Evolutionary conservation across 1,140 invertebrate species (phyloP).

Genomic region (Lanistes nyassanus): DNA sequence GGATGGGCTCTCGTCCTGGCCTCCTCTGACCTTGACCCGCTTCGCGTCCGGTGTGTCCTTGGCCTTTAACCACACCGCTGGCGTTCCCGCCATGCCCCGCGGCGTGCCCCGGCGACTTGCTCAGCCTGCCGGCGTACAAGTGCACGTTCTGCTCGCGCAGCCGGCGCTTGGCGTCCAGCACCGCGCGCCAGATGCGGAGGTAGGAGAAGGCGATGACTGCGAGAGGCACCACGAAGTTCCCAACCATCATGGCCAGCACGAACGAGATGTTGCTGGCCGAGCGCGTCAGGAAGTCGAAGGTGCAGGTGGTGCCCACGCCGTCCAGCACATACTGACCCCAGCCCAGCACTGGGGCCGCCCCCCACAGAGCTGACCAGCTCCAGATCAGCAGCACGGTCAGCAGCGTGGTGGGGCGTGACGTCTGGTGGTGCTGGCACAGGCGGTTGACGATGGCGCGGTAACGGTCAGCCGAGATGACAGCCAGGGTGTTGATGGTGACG

Average conservation of each 20-base stretch:
- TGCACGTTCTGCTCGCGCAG: constrained; percentile 16
- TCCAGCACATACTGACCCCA: constrained; percentile 43
- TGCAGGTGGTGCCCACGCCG: constrained; percentile 41
- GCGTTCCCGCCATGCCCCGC: neutral
- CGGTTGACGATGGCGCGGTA: constrained; percentile 30
- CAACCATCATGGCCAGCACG: constrained; percentile 30
- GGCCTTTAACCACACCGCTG: neutral
- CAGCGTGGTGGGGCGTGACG: constrained; percentile 3
- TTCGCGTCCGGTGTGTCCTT: neutral
- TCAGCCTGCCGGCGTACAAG: constrained; percentile 2
- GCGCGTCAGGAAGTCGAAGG: constrained; percentile 40
- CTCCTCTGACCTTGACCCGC: neutral
- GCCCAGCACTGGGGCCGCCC: constrained; percentile 34
- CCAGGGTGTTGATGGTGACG: constrained; percentile 36
- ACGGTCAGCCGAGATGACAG: constrained; percentile 37
- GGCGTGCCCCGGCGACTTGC: neutral
- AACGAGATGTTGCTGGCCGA: constrained; percentile 29
- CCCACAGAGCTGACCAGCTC: constrained; percentile 32
- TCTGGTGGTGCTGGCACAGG: constrained; percentile 7
- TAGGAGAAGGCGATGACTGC: constrained; percentile 34
- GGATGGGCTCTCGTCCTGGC: neutral
- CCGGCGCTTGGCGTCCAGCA: constrained; percentile 21
- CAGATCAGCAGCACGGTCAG: constrained; percentile 21
- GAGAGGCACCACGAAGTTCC: constrained; percentile 35
- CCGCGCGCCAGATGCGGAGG: constrained; percentile 27